Conservation (phyloP, 2,113 vertebrate genomes). For the Pluvialis apricaria region DNA sequence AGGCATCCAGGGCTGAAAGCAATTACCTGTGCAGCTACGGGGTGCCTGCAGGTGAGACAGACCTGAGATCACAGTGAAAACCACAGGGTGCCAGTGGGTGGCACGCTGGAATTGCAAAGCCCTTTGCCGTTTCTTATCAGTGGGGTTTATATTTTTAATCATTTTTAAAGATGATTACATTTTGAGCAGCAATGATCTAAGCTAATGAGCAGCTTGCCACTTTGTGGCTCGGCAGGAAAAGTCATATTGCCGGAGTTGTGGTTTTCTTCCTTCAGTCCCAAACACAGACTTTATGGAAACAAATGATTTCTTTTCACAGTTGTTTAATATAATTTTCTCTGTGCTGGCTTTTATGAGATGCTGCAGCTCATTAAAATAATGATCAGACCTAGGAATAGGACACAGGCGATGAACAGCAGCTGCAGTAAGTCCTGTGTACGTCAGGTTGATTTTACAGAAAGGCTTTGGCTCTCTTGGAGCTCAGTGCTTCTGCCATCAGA, state of each 20-base stretch:
- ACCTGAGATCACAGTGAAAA: background rate
- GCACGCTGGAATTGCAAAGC: background rate
- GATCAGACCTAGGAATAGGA: background rate
- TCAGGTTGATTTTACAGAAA: background rate
- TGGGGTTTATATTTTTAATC: background rate
- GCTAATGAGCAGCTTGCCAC: background rate
- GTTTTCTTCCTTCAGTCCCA: background rate
- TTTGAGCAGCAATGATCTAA: background rate
- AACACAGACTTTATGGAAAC: background rate
- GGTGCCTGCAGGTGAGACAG: background rate
- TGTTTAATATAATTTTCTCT: background rate
- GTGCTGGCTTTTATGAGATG: background rate
- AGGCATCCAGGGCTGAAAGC: background rate
- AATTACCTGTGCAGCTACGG: fast-evolving
- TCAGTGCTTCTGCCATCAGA: fast-evolving
- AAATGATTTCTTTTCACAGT: background rate
- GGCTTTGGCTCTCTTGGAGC: background rate
- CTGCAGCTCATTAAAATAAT: slow-evolving; percentile 20
- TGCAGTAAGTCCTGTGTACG: background rate
- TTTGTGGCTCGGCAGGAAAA: background rate
- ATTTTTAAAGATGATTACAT: background rate
- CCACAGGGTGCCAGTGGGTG: background rate
- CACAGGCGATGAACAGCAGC: background rate
- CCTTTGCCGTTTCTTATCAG: background rate
- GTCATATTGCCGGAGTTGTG: background rate